A percentile compares a stretch with the other conserved stretches of the same genome.
Evolutionary conservation across 2,888 invertebrate genomes (phyloP).

Genomic region (Oligia fasciuncula): DNA sequence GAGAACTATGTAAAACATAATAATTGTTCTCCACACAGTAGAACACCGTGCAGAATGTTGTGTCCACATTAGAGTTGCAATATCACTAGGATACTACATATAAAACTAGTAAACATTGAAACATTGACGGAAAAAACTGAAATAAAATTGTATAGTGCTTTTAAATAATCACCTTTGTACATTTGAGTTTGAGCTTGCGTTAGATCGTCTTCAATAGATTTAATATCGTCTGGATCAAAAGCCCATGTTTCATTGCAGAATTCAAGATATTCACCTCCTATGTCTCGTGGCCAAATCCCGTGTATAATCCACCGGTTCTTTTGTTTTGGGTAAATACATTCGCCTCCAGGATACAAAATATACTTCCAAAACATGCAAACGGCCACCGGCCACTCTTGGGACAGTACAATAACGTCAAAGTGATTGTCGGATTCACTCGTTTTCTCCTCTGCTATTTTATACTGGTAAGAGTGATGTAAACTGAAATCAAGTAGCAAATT

Average conservation of each 20-base stretch:
- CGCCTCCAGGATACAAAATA: neutral
- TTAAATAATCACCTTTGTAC: neutral
- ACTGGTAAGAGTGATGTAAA: neutral
- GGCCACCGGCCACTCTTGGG: slow-evolving; percentile 6
- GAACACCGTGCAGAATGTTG: neutral
- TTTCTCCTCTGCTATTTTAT: neutral
- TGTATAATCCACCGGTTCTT: neutral
- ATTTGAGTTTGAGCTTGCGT: neutral
- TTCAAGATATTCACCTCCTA: neutral
- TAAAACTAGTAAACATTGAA: too few relatives aligned
- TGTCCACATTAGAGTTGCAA: neutral
- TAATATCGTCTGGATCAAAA: neutral
- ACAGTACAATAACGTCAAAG: neutral
- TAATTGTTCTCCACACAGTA: too few relatives aligned
- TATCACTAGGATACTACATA: neutral
- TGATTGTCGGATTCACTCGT: neutral
- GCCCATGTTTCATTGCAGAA: neutral
- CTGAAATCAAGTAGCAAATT: slow-evolving; percentile 4
- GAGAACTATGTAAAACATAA: too few relatives aligned
- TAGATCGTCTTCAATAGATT: neutral
- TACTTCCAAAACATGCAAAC: neutral
- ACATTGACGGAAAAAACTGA: too few relatives aligned
- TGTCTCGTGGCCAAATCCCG: slow-evolving; percentile 15
- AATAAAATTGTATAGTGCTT: too few relatives aligned
- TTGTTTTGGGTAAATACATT: neutral